Percentiles rank a stretch among this genome's conserved stretches.
Evolutionary conservation across 2,113 vertebrate genomes (phyloP).

Genomic region (Spilogale gracilis): DNA sequence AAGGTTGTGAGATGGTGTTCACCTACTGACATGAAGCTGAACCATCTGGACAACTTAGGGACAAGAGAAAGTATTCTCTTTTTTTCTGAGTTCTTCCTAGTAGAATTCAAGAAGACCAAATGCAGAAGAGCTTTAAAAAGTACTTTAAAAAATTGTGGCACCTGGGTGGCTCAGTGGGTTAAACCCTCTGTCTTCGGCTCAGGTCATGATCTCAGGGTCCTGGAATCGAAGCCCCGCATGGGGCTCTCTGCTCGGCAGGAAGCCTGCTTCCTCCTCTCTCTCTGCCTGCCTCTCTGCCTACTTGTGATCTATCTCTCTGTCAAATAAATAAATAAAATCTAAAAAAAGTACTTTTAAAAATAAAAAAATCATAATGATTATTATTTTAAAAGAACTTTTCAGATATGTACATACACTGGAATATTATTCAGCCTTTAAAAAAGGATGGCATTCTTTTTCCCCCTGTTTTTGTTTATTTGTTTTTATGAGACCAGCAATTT

Average conservation of each 20-base stretch:
- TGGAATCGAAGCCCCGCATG: too few relatives aligned
- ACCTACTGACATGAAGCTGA: neutral
- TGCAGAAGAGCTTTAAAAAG: neutral
- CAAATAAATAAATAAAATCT: too few relatives aligned
- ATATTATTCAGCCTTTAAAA: neutral
- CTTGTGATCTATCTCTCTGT: too few relatives aligned
- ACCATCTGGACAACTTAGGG: neutral
- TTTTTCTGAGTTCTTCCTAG: neutral
- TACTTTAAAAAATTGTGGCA: neutral
- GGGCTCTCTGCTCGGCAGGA: too few relatives aligned
- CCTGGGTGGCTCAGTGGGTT: too few relatives aligned
- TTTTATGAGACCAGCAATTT: too few relatives aligned
- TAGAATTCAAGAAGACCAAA: neutral
- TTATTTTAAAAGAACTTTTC: neutral
- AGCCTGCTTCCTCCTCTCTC: too few relatives aligned
- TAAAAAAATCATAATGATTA: neutral
- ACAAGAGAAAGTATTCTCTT: neutral
- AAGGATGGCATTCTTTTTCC: neutral
- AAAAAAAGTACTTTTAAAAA: neutral
- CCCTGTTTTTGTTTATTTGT: too few relatives aligned
- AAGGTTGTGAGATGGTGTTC: too few relatives aligned
- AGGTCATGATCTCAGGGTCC: too few relatives aligned
- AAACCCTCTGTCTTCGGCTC: too few relatives aligned
- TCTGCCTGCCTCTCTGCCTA: too few relatives aligned
- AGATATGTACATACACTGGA: neutral